Conservation (phyloP, 1,140 invertebrate species). For the Zophobas morio region DNA sequence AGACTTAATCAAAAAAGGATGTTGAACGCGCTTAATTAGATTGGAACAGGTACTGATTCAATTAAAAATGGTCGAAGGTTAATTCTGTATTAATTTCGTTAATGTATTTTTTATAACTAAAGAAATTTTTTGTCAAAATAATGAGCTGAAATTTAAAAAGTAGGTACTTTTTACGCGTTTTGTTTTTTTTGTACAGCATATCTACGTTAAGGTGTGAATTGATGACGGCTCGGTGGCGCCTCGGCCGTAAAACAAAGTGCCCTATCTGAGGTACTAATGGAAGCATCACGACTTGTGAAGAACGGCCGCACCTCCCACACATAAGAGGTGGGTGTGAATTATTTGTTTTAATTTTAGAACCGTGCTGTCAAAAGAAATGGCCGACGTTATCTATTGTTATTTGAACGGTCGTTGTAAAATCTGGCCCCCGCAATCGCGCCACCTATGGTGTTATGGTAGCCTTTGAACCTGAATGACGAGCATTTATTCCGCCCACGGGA, state of each 20-base stretch:
- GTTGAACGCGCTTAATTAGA: too few species aligned
- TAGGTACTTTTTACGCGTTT: not conserved
- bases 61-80: not conserved
- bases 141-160: not conserved
- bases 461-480: not conserved
- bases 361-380: constrained; percentile 25
- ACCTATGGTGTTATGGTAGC: constrained; percentile 11
- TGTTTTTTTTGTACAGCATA: not conserved
- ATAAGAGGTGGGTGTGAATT: constrained; percentile 32
- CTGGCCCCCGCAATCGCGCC: not conserved
- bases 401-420: not conserved
- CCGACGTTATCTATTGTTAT: constrained; percentile 9
- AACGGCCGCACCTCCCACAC: constrained; percentile 22
- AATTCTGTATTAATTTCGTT: too few species aligned
- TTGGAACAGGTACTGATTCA: not conserved
- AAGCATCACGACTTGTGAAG: constrained; percentile 37
- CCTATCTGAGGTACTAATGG: constrained; percentile 30
- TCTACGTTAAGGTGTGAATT: constrained; percentile 15
- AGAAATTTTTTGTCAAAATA: not conserved
- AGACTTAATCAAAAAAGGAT: too few species aligned
- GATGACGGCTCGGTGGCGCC: constrained; percentile 20
- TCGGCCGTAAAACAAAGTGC: not conserved
- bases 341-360: constrained; percentile 31
- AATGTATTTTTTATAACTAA: too few species aligned
- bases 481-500: not conserved